Evolutionary conservation across 2,888 invertebrate genomes (phyloP).

Genomic region (Tribolium freemani): DNA sequence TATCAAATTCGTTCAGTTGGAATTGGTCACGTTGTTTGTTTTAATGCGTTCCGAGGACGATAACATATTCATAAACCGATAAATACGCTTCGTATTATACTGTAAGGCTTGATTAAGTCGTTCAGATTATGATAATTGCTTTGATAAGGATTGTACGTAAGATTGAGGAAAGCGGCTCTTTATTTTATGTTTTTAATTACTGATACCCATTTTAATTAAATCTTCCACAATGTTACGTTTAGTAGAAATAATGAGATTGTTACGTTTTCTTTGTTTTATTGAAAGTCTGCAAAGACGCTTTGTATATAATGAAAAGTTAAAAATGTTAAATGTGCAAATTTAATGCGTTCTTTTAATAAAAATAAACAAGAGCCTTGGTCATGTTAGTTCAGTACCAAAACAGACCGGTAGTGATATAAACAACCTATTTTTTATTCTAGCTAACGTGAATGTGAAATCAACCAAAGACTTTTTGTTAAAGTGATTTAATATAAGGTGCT

Average conservation of each 20-base stretch:
- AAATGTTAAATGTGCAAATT: background rate
- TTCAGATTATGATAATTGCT: background rate
- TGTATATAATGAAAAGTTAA: background rate
- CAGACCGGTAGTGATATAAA: slow-evolving; percentile 15
- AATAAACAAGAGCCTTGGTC: slow-evolving; percentile 32
- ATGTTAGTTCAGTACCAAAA: slow-evolving; percentile 13
- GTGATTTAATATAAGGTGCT: slow-evolving; percentile 58
- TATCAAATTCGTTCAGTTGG: background rate
- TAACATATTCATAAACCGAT: background rate
- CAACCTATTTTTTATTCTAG: slow-evolving; percentile 30
- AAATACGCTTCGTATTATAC: background rate
- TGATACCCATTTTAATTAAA: background rate
- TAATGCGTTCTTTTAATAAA: background rate
- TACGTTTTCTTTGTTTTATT: background rate
- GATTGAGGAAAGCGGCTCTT: background rate
- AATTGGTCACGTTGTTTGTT: background rate
- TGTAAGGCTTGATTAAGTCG: background rate
- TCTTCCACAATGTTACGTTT: background rate
- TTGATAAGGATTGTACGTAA: background rate
- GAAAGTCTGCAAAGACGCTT: background rate
- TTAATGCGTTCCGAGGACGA: background rate
- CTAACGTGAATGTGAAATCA: slow-evolving; percentile 41
- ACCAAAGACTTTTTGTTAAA: slow-evolving; percentile 57
- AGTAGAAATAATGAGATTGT: background rate
- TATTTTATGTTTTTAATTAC: background rate